Base-by-base conservation (phyloP, 2,797 vertebrate species). In the Leptatherina wallacei region DNA sequence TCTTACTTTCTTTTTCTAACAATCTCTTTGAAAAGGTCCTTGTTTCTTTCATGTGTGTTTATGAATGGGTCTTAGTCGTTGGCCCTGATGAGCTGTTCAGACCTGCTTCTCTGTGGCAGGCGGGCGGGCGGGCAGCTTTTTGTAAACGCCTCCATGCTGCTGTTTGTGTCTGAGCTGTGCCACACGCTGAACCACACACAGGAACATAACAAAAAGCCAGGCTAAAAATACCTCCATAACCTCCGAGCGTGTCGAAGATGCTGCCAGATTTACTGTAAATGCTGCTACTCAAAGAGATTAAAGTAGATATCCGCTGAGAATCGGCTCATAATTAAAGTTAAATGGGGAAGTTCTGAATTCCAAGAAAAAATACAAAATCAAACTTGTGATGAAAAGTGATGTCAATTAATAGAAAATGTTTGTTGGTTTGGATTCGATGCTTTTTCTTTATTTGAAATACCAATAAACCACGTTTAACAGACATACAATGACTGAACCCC, bases 101-200 rank as follows among this genome's bases (percentile, higher is more conserved):
- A 44, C 29, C 71, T 63, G 40, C 6, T 69, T 81, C 73, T 74
- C 29, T 24, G 68, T 59, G 74, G 49, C 30, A 65, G 51, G 18
- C 69, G 24, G 44, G 13, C 24, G 24, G 24, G 24, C 24, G 24
- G 24, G 24, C 24, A 27, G 24, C 24, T 92, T 90, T 89, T 91
- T 93, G 94, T 94, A 95, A 96, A 89, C 92, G 86, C 87, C 90
- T 87, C 86, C 80, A 69, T 86, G 29, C 79, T 86, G 29, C 79
- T 82, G 87, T 87, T 74, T 85, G 51, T 22, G 55, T 67, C 58
- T 82, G 79, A 73, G 62, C 60, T 52, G 73, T 83, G 85, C 68
- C 88, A 84, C 74, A 79, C 20, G 57, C 51, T 73, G 87, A 92
- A 91, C 74, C 88, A 74, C 78, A 85, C 86, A 90, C 85, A 84